These are phyloP conservation scores for Girardia tigrina DNA, from an alignment of 2,888 invertebrate genomes.

Conservation along the genomic window DNA sequence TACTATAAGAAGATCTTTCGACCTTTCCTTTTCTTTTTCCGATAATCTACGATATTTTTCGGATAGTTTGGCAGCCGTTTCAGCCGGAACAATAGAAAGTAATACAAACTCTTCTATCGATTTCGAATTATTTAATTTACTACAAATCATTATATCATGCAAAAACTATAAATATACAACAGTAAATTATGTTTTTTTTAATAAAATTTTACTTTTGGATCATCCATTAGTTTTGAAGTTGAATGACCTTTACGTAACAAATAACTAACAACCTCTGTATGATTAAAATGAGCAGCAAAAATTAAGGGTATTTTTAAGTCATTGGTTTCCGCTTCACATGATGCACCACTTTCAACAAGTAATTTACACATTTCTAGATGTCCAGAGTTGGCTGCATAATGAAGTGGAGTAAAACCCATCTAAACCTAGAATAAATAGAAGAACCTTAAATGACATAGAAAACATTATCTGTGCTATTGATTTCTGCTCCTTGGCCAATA, in stretches of 20 bases:
- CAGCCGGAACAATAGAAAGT: conserved; percentile 96
- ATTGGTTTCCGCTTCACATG: conserved; percentile 69
- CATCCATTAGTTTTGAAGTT: conserved; percentile 89
- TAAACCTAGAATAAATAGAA: not conserved
- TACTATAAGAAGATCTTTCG: conserved; percentile 83
- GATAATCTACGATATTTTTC: conserved; percentile 59
- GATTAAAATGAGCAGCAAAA: conserved; percentile 95
- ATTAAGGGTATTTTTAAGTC: conserved; percentile 90
- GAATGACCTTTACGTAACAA: conserved; percentile 92
- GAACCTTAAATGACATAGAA: not conserved
- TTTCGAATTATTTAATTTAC: conserved; percentile 75
- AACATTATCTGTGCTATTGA: conserved; percentile 81
- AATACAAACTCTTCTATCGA: conserved; percentile 92
- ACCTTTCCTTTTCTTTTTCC: conserved; percentile 87
- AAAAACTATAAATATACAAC: conserved; percentile 59
- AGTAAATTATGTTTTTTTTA: not conserved
- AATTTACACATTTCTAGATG: conserved; percentile 83
- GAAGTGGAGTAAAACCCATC: conserved; percentile 44
- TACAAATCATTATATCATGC: conserved; percentile 92
- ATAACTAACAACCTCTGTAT: conserved; percentile 84
- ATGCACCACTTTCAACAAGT: conserved; percentile 83
- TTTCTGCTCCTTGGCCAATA: conserved; percentile 92
- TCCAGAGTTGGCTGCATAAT: conserved; percentile 55
- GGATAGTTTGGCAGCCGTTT: conserved; percentile 80
- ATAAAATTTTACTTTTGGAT: conserved; percentile 59